Evolutionary conservation across 2,797 vertebrate genomes (phyloP), one percentile per base, ranked within the genome.

Genomic region (Helostoma temminkii): DNA sequence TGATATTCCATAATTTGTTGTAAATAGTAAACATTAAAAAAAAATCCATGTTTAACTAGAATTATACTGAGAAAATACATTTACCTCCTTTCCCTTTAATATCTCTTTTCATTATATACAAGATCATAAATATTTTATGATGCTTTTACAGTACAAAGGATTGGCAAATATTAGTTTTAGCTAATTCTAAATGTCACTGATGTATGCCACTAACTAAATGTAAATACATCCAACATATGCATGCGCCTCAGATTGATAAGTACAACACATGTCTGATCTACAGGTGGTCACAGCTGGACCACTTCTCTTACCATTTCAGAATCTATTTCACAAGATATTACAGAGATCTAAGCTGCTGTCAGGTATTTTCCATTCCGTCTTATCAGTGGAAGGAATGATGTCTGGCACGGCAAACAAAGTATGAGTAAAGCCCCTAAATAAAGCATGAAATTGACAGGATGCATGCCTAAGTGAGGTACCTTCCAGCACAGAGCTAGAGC

Each of bases 391-490:
- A 71, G 89, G 84, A 92, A 92, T 88, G 91, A 91, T 90, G 89
- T 93, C 90, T 91, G 89, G 90, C 87, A 88, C 46, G 71, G 90
- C 91, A 91, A 92, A 93, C 91, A 91, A 90, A 90, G 89, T 84
- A 88, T 78, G 90, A 71, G 85, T 81, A 90, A 89, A 88, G 88
- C 85, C 84, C 83, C 90, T 90, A 90, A 93, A 93, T 93, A 93
- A 93, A 91, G 90, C 91, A 87, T 92, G 91, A 93, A 91, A 93
- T 93, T 90, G 91, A 88, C 85, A 74, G 87, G 78, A 83, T 71
- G 78, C 65, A 83, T 84, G 87, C 84, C 81, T 84, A 80, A 87
- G 87, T 81, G 82, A 76, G 50, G 82, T 69, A 41, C 68, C 45
- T 18, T 19, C 60, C 74, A 45, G 78, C 55, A 75, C 68, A 47